Conservation (phyloP, 2,888 invertebrate species). For the Ochropleura leucogaster region DNA sequence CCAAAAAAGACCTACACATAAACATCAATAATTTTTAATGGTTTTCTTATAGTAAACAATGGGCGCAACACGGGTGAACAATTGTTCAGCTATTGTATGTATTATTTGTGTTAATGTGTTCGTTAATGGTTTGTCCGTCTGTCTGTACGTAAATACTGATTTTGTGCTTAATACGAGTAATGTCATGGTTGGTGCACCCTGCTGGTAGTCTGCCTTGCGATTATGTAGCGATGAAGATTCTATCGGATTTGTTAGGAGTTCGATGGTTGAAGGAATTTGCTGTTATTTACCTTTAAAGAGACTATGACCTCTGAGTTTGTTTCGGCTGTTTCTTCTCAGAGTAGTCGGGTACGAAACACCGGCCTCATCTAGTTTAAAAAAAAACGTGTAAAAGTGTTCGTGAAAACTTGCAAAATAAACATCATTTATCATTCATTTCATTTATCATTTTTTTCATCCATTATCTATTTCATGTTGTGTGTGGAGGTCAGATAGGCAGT, state of each 20-base stretch:
- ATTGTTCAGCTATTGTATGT: conserved; percentile 71
- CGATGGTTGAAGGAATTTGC: neutral
- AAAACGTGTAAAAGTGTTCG: too few species aligned
- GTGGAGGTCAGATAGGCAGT: too few species aligned
- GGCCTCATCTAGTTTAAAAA: too few species aligned
- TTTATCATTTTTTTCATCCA: too few species aligned
- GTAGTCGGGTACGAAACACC: too few species aligned
- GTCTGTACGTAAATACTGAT: conserved; percentile 82
- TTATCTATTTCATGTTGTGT: neutral
- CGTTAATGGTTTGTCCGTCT: conserved; percentile 81
- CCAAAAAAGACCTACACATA: conserved; percentile 72
- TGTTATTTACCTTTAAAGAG: too few species aligned
- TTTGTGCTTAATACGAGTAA: conserved; percentile 81
- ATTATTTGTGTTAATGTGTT: conserved; percentile 83
- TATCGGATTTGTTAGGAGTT: conserved; percentile 22
- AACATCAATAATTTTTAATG: conserved; percentile 86
- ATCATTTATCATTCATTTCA: too few species aligned
- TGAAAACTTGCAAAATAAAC: too few species aligned
- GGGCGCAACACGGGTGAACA: conserved; percentile 68
- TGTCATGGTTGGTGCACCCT: conserved; percentile 72
- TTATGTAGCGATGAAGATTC: conserved; percentile 62
- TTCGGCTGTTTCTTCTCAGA: too few species aligned
- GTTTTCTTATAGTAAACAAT: conserved; percentile 84
- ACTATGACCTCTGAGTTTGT: too few species aligned
- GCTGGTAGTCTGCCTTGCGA: conserved; percentile 67